Evolutionary conservation across 2,888 invertebrate genomes (phyloP), one percentile per base, ranked within the genome.

Genomic region (Melieria crassipennis): DNA sequence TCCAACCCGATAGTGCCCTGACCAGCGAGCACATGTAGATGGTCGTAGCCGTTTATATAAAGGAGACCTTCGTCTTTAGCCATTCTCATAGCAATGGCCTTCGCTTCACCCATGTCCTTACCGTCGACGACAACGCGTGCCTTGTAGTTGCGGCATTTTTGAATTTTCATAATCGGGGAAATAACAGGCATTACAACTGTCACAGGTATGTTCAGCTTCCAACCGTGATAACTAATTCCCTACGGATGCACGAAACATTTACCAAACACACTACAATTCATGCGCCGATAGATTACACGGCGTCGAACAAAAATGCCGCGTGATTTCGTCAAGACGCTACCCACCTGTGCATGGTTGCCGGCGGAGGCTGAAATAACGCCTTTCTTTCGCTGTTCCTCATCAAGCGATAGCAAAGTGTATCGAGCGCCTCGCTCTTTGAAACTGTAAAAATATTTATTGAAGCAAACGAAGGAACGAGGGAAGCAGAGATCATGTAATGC

Each of bases 11-110:
- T 90, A 0, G 98, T 98, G 9, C 98, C 98, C 86, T 97, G 97
- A 0, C 98, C 98, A 0, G 97, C 95, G 89, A 98, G 93, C 75
- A 98, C 96, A 84, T 97, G 92, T 1, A 97, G 97, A 85, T 98
- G 96, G 86, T 98, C 98, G 83, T 97, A 98, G 3, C 97, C 97
- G 86, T 98, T 98, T 48, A 98, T 93, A 81, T 98, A 98, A 30
- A 91, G 90, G 68, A 93, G 88, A 1, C 90, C 90, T 71, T 89
- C 88, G 72, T 94, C 92, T 80, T 91, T 91, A 0, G 93, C 91
- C 75, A 96, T 86, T 76, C 88, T 89, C 89, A 96, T 91, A 0
- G 97, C 97, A 79, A 92, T 89, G 68, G 89, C 88, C 84, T 94
- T 96, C 0, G 96, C 94, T 85, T 96, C 95, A 56, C 89, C 91